A percentile compares a stretch with the other conserved stretches of the same genome.
Conservation (phyloP, 2,797 vertebrate species). For the Anguilla anguilla region DNA sequence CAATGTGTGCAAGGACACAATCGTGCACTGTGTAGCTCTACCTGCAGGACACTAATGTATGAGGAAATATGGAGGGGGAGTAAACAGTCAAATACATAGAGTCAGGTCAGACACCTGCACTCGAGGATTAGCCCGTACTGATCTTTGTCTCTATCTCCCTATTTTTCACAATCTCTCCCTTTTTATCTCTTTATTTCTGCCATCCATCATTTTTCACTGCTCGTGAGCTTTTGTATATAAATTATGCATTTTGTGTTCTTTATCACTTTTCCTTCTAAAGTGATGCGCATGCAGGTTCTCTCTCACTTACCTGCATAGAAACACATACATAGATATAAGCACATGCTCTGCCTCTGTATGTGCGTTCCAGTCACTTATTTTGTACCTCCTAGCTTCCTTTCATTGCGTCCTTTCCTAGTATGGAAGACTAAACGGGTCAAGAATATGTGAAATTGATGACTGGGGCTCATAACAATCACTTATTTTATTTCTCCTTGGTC, state of each 20-base stretch:
- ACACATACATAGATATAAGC: background rate
- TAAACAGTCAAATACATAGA: background rate
- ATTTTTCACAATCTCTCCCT: background rate
- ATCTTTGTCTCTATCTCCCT: background rate
- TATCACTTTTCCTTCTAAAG: background rate
- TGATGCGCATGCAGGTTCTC: background rate
- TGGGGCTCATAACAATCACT: no score
- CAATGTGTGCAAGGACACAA: background rate
- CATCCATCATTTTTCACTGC: slow-evolving; percentile 5
- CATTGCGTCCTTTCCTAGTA: no score
- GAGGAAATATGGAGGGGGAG: background rate
- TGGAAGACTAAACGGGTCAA: no score
- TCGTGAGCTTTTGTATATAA: background rate
- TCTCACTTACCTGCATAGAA: background rate
- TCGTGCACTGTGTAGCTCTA: background rate
- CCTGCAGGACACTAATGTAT: background rate
- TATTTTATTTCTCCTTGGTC: no score
- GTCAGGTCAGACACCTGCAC: background rate
- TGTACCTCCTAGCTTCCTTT: no score
- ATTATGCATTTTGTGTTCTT: background rate
- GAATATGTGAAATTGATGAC: no score
- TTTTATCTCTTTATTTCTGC: background rate
- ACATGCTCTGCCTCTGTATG: background rate
- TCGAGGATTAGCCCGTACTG: background rate
- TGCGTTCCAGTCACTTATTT: background rate